Conservation (phyloP, 2,888 invertebrate species). For the Cephus nigrinus region DNA sequence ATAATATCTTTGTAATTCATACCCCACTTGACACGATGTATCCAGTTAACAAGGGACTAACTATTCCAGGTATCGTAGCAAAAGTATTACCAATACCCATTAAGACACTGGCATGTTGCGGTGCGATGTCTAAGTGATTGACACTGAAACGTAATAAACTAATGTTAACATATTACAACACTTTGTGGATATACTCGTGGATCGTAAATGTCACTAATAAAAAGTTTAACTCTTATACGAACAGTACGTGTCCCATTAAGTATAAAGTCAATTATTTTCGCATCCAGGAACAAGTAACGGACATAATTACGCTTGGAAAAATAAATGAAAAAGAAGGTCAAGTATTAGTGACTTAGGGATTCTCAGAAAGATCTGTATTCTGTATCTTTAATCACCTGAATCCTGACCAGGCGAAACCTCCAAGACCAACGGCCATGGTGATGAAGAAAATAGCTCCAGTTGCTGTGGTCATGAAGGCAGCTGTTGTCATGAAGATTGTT, state of each 20-base stretch:
- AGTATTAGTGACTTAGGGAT: too few species aligned
- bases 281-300: too few species aligned
- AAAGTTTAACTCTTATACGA: too few species aligned
- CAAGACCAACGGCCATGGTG: conserved; percentile 88
- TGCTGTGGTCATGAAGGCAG: conserved; percentile 79
- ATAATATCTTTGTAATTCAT: conserved; percentile 27
- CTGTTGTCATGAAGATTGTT: conserved; percentile 86
- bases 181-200: neutral
- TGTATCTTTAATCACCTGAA: conserved; percentile 73
- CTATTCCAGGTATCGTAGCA: conserved; percentile 90
- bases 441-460: conserved; percentile 82
- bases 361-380: neutral
- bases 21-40: conserved; percentile 81
- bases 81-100: conserved; percentile 94
- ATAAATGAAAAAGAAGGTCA: too few species aligned
- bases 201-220: too few species aligned
- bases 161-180: neutral
- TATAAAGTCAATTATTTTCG: too few species aligned
- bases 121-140: conserved; percentile 90
- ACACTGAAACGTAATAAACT: conserved; percentile 68
- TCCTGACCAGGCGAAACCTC: conserved; percentile 94
- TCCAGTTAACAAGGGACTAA: conserved; percentile 88
- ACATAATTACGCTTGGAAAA: too few species aligned
- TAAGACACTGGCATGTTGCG: conserved; percentile 89
- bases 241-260: too few species aligned